These are phyloP conservation scores for Uria aalge DNA, from an alignment of 2,113 vertebrate genomes.

Conservation along the genomic window DNA sequence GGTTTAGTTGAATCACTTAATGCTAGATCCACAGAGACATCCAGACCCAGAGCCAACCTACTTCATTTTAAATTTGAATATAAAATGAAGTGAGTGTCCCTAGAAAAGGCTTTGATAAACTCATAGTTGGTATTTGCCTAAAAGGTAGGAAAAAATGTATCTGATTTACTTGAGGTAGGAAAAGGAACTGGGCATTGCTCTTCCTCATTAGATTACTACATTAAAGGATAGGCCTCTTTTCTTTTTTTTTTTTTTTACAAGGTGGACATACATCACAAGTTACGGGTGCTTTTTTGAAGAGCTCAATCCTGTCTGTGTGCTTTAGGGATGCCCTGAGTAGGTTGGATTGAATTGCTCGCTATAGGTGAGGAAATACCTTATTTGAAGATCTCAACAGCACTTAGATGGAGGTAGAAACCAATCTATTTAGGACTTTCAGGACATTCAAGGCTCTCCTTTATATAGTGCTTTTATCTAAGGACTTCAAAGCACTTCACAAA, in stretches of 20 bases:
- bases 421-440: not conserved
- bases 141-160: slow-evolving; percentile 16
- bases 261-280: not conserved
- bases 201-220: not conserved
- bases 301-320: not conserved
- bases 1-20: slow-evolving; percentile 49
- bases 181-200: not conserved
- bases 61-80: slow-evolving; percentile 58
- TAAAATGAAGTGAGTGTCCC: slow-evolving; percentile 37
- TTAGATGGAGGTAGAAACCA: not conserved
- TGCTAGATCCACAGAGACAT: slow-evolving; percentile 36
- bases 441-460: not conserved
- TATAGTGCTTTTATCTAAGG: not conserved
- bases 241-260: not conserved
- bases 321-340: not conserved
- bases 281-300: not conserved
- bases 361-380: not conserved
- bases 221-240: not conserved
- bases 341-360: not conserved
- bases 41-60: slow-evolving; percentile 9
- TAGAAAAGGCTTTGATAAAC: slow-evolving; percentile 40
- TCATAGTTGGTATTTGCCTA: slow-evolving; percentile 11
- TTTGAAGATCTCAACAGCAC: not conserved
- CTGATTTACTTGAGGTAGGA: slow-evolving; percentile 23
- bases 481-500: slow-evolving; percentile 27